Percentiles rank a stretch among this genome's conserved stretches.
These are phyloP conservation scores for Octodon degus DNA, from an alignment of 2,113 vertebrate genomes.

Conservation along the genomic window DNA sequence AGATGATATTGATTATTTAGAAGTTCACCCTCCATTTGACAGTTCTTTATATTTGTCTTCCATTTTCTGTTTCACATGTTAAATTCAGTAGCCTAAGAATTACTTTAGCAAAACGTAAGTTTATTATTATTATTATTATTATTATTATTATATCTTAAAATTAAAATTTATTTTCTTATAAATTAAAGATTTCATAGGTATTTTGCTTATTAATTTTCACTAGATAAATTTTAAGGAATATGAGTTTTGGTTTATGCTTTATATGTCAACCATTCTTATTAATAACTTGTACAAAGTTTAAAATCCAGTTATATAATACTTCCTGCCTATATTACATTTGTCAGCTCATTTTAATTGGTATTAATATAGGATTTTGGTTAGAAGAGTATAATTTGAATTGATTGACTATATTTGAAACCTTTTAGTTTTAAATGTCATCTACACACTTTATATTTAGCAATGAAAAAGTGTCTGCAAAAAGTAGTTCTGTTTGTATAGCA, in stretches of 20 bases:
- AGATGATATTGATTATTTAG: neutral
- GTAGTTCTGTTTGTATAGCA: neutral
- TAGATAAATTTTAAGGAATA: neutral
- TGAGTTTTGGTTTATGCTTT: neutral
- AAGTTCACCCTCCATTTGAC: neutral
- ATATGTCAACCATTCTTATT: neutral
- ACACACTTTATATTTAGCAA: neutral
- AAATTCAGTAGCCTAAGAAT: neutral
- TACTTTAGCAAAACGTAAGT: neutral
- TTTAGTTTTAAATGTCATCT: neutral
- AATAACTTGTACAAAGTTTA: neutral
- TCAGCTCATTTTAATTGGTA: neutral
- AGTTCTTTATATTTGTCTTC: neutral
- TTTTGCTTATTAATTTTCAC: neutral
- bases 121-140: neutral
- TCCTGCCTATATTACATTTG: neutral
- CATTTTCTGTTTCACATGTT: neutral
- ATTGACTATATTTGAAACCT: neutral
- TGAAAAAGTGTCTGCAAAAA: neutral
- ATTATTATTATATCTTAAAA: neutral
- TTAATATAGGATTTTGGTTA: neutral
- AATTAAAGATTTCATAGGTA: neutral
- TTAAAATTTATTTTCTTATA: neutral
- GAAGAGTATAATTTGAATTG: neutral
- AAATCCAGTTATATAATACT: neutral